Evolutionary conservation across 2,797 vertebrate genomes (phyloP), one percentile per base, ranked within the genome.

Genomic region (Neosilurus hyrtlii): DNA sequence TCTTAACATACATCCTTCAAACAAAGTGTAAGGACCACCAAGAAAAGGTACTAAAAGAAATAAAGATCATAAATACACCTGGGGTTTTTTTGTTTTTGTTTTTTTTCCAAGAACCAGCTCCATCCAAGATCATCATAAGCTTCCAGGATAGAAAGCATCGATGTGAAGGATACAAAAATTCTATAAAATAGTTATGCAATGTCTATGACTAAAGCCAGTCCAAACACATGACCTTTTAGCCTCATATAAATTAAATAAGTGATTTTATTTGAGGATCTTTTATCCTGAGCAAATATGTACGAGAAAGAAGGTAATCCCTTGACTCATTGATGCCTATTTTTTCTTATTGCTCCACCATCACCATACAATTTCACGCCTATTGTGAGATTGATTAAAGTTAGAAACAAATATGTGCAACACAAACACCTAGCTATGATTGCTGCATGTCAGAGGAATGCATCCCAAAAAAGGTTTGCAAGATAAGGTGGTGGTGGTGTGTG

Each of bases 31-130:
- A 79, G 37, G 56, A n/a, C 37, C 30, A 74, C 54, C 71, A 81
- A 85, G 83, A 83, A 81, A 88, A 90, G 89, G 82, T 85, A 77
- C 61, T 30, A 68, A 82, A 88, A 90, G 82, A 88, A 90, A 89
- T 86, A 83, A 72, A 89, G 90, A 91, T 91, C 90, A 91, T 85
- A 81, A 88, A 91, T 84, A 89, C 86, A 90, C 86, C 88, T 83
- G 85, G n/a, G n/a, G n/a, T n/a, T n/a, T n/a, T n/a, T n/a, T n/a
- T n/a, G n/a, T n/a, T n/a, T n/a, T n/a, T n/a, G n/a, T n/a, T 87
- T 87, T 85, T 86, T 86, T 86, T 82, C 79, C 80, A 35, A 1
- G 81, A 87, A 90, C 87, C 83, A 81, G 86, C 63, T 90, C 90
- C 91, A 83, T 67, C 72, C 68, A 63, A 87, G 90, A 91, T 92